Evolutionary conservation across 2,113 vertebrate genomes (phyloP).

Genomic region (Trichomycterus rosablanca): DNA sequence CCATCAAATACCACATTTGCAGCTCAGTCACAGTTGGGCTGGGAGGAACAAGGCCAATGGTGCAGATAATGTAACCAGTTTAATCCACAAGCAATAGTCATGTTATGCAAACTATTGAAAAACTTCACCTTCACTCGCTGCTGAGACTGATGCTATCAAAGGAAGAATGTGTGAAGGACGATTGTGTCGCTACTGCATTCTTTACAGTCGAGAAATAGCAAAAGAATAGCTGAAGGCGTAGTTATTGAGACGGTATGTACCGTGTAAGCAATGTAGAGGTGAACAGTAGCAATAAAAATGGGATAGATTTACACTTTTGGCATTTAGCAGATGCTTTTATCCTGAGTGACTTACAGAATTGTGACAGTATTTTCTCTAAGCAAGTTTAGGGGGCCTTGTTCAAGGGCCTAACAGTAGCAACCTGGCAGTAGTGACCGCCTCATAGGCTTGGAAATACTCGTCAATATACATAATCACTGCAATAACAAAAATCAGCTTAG

Average conservation of each 20-base stretch:
- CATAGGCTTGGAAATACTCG: too few species aligned
- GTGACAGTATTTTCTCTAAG: too few species aligned
- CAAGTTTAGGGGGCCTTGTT: too few species aligned
- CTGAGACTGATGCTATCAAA: constrained; percentile 29
- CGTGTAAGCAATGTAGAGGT: neutral
- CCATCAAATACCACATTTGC: neutral
- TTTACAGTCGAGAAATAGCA: neutral
- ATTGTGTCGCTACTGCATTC: neutral
- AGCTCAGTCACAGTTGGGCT: neutral
- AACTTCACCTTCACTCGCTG: constrained; percentile 23
- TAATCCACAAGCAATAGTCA: neutral
- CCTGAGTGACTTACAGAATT: too few species aligned
- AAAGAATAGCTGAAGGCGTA: neutral
- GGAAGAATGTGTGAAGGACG: constrained; percentile 17
- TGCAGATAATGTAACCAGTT: neutral
- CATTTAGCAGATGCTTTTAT: too few species aligned
- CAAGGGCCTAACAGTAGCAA: too few species aligned
- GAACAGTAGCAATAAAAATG: neutral
- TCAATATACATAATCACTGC: too few species aligned
- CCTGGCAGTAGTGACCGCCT: too few species aligned
- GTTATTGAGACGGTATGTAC: neutral
- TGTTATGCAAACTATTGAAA: constrained; percentile 47
- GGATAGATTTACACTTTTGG: too few species aligned
- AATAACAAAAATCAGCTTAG: too few species aligned
- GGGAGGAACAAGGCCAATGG: constrained; percentile 24